Percentiles rank a stretch among this genome's conserved stretches.
Conservation (phyloP, 2,888 invertebrate genomes). For the Tachystola acroxantha region DNA sequence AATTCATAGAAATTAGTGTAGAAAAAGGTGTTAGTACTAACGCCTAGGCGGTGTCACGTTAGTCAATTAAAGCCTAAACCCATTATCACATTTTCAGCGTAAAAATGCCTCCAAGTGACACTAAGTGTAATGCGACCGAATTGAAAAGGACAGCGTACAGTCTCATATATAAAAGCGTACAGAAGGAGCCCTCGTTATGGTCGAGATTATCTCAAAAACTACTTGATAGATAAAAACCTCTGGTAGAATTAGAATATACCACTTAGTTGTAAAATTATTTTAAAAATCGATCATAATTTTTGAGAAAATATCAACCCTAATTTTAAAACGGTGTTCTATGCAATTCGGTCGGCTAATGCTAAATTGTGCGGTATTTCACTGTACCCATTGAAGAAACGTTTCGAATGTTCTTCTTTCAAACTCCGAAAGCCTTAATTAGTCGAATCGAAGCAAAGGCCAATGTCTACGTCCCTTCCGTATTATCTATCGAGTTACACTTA, state of each 20-base stretch:
- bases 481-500: conserved; percentile 16
- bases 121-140: conserved; percentile 28
- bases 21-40: too few species aligned
- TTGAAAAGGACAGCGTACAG: conserved; percentile 20
- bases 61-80: conserved; percentile 72
- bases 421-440: not conserved
- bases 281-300: too few species aligned
- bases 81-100: conserved; percentile 56
- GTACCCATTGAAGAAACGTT: conserved; percentile 26
- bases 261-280: too few species aligned
- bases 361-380: conserved; percentile 61
- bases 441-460: not conserved
- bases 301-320: too few species aligned
- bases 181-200: too few species aligned
- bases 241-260: too few species aligned
- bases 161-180: conserved; percentile 6
- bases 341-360: conserved; percentile 38
- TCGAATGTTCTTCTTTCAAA: not conserved
- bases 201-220: too few species aligned
- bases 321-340: conserved; percentile 17
- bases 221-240: too few species aligned
- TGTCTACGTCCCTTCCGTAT: not conserved
- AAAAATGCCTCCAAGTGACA: conserved; percentile 26
- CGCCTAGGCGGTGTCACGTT: not conserved
- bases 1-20: too few species aligned